Evolutionary conservation across 2,113 vertebrate species (phyloP).

Genomic region (Sinocyclocheilus rhinocerous): DNA sequence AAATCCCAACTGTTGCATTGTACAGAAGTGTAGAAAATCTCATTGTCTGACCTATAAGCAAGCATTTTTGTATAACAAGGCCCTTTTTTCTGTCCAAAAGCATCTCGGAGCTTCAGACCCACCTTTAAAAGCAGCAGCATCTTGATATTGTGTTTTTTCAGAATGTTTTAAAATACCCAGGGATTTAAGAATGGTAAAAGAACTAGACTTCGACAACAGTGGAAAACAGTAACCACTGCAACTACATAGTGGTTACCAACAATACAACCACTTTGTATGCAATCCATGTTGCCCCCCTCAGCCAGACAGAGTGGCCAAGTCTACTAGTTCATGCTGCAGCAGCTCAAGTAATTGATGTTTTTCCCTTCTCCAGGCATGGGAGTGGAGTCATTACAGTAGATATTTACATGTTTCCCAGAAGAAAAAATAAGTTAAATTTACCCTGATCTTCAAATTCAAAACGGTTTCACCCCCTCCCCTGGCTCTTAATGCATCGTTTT

Average conservation of each 20-base stretch:
- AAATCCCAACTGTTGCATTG: slow-evolving; percentile 39
- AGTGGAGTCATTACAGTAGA: slow-evolving; percentile 76
- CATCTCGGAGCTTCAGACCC: slow-evolving; percentile 39
- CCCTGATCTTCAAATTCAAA: too few relatives aligned
- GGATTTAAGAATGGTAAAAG: slow-evolving; percentile 34
- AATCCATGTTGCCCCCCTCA: slow-evolving; percentile 19
- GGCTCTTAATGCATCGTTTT: too few relatives aligned
- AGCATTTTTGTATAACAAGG: slow-evolving; percentile 22
- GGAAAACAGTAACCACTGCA: slow-evolving; percentile 32
- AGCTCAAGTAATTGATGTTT: slow-evolving; percentile 97
- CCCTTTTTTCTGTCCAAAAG: background rate
- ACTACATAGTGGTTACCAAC: background rate
- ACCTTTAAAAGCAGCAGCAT: slow-evolving; percentile 60
- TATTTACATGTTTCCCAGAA: too few relatives aligned
- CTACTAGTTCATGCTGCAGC: slow-evolving; percentile 91
- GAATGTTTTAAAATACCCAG: slow-evolving; percentile 55
- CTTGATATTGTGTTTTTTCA: slow-evolving; percentile 52
- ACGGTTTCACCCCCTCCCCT: too few relatives aligned
- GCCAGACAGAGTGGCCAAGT: slow-evolving; percentile 32
- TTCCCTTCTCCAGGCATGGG: slow-evolving; percentile 95
- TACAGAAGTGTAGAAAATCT: slow-evolving; percentile 45
- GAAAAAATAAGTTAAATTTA: too few relatives aligned
- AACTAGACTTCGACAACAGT: slow-evolving; percentile 35
- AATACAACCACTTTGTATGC: slow-evolving; percentile 41
- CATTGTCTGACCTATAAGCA: slow-evolving; percentile 46